Evolutionary conservation across 2,113 vertebrate genomes (phyloP).

Genomic region (Cricetomys ansorgei): DNA sequence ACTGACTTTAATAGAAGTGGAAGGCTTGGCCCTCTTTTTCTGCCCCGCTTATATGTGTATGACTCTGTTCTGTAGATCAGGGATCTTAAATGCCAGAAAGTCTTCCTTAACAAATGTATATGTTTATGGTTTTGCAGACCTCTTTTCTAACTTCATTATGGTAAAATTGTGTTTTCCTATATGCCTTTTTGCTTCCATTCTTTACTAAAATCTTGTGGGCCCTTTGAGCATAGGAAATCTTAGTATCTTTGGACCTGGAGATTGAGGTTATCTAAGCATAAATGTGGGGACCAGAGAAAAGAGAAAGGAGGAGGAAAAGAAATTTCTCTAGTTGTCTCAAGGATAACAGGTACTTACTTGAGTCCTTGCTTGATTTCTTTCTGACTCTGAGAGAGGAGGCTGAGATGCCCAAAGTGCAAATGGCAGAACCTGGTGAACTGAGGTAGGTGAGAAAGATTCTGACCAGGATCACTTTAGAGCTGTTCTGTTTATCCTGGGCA

Average conservation of each 20-base stretch:
- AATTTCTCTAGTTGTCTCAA: background rate
- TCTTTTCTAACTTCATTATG: slow-evolving; percentile 40
- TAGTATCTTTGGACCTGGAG: slow-evolving; percentile 4
- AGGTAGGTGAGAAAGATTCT: background rate
- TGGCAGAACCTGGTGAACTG: background rate
- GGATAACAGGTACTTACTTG: background rate
- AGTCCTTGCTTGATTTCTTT: slow-evolving; percentile 25
- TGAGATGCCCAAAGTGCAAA: background rate
- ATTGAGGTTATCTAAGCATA: background rate
- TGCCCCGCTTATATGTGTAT: background rate
- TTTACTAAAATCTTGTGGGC: background rate
- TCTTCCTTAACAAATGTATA: background rate
- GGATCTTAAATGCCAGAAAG: slow-evolving; percentile 14
- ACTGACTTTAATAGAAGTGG: background rate
- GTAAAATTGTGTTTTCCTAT: slow-evolving; percentile 15
- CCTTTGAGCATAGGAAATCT: background rate
- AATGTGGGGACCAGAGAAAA: background rate
- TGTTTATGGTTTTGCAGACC: background rate
- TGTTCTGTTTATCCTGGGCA: background rate
- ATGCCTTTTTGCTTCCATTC: background rate
- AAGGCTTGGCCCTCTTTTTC: background rate
- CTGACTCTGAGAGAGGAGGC: background rate
- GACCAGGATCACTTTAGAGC: background rate
- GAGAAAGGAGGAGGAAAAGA: background rate
- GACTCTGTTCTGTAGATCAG: background rate